A percentile compares a stretch with the other conserved stretches of the same genome.
phyloP scores from a whole-genome alignment of 2,888 invertebrate species.

The Orchestes rusci region DNA sequence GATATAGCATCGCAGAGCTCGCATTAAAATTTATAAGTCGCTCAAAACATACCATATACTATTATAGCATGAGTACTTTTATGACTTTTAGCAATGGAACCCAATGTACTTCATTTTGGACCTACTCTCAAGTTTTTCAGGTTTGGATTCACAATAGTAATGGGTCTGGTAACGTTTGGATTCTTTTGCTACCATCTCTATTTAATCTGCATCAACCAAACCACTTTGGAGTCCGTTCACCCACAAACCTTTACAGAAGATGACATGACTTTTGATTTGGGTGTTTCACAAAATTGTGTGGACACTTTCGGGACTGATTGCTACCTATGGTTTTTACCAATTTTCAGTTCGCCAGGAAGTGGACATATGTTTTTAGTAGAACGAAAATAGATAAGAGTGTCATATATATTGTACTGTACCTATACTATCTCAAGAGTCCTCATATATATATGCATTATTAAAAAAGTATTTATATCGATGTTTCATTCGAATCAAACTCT shows the following conservation, averaged over 20 bases:
- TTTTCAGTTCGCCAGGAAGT: constrained; percentile 27
- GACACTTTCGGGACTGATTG: constrained; percentile 30
- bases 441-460: too few species aligned
- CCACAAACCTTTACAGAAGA: constrained; percentile 24
- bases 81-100: too few species aligned
- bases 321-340: constrained; percentile 30
- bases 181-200: constrained; percentile 28
- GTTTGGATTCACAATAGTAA: constrained; percentile 19
- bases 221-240: constrained; percentile 31
- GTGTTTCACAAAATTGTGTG: constrained; percentile 27
- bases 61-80: too few species aligned
- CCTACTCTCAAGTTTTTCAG: too few species aligned
- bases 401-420: too few species aligned
- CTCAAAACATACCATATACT: too few species aligned
- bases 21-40: too few species aligned
- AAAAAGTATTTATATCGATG: too few species aligned
- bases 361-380: constrained; percentile 28
- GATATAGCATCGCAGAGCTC: too few species aligned
- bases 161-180: constrained; percentile 21
- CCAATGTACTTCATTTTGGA: too few species aligned
- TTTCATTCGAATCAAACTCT: too few species aligned
- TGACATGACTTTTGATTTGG: constrained; percentile 30
- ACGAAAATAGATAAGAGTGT: constrained; percentile 15
- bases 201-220: constrained; percentile 29
- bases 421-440: too few species aligned